These are phyloP conservation scores for Pimephales promelas DNA, from an alignment of 2,113 vertebrate genomes.

Conservation along the genomic window DNA sequence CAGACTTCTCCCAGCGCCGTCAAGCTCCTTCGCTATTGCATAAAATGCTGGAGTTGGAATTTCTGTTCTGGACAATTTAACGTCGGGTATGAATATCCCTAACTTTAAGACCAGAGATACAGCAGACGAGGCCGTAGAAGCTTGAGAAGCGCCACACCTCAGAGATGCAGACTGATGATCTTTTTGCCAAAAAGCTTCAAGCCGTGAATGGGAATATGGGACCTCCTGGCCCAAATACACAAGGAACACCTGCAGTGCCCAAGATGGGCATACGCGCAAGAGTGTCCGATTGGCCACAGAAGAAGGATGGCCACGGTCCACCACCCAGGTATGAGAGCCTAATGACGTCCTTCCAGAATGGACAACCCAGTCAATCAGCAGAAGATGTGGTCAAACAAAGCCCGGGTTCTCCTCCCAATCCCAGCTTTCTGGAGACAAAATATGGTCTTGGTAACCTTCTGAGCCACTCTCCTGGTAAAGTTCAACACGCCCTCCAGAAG, in stretches of 20 bases:
- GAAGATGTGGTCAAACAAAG: constrained; percentile 62
- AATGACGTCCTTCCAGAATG: constrained; percentile 72
- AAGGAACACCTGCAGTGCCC: constrained; percentile 82
- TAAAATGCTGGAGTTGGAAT: constrained; percentile 41
- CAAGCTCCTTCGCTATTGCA: constrained; percentile 55
- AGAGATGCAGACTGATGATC: constrained; percentile 84
- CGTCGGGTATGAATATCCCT: constrained; percentile 76
- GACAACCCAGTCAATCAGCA: constrained; percentile 69
- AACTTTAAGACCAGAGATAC: constrained; percentile 73
- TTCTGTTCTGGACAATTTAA: constrained; percentile 51
- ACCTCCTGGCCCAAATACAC: constrained; percentile 71
- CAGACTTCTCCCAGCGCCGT: not conserved
- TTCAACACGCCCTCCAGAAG: constrained; percentile 82
- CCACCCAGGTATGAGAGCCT: constrained; percentile 71
- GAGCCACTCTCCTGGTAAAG: constrained; percentile 77
- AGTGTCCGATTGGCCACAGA: constrained; percentile 87
- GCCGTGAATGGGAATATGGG: constrained; percentile 81
- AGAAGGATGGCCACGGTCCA: constrained; percentile 78
- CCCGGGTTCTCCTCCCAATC: constrained; percentile 54
- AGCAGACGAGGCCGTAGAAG: constrained; percentile 68
- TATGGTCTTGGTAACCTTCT: constrained; percentile 78
- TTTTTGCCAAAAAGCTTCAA: constrained; percentile 83
- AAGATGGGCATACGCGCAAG: constrained; percentile 88
- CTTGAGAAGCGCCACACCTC: constrained; percentile 69
- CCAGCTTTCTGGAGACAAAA: constrained; percentile 76